phyloP scores from a whole-genome alignment of 2,888 invertebrate species.

The Noctuana brunneofusca region DNA sequence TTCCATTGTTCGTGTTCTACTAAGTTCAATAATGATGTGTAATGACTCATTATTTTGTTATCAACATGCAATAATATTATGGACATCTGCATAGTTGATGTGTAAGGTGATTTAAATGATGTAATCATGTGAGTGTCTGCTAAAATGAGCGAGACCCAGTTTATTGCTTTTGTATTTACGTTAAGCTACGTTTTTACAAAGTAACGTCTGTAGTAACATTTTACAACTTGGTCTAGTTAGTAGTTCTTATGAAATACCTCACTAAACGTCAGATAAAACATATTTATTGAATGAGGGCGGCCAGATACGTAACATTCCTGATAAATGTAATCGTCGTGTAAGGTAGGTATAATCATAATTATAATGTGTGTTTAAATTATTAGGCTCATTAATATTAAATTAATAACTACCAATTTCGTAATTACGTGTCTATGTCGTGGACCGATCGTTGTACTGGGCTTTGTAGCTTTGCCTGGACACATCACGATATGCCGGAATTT shows the following conservation, averaged over 20 bases:
- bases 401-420: too few species aligned
- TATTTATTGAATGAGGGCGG: conserved; percentile 18
- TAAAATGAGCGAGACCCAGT: not conserved
- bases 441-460: too few species aligned
- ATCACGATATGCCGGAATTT: too few species aligned
- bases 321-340: conserved; percentile 7
- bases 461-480: too few species aligned
- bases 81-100: conserved; percentile 31
- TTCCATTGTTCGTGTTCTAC: conserved; percentile 63
- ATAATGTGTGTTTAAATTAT: not conserved
- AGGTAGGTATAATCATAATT: not conserved
- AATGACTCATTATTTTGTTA: conserved; percentile 47
- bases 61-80: conserved; percentile 44
- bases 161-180: conserved; percentile 32
- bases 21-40: conserved; percentile 59
- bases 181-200: conserved; percentile 7
- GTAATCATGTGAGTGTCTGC: not conserved
- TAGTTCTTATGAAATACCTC: conserved; percentile 12
- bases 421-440: too few species aligned
- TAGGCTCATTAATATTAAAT: not conserved
- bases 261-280: conserved; percentile 24
- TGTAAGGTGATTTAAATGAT: conserved; percentile 30
- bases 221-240: not conserved
- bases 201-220: conserved; percentile 8
- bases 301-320: conserved; percentile 19